phyloP scores from a whole-genome alignment of 2,797 vertebrate species.

The Lacerta viridis region DNA sequence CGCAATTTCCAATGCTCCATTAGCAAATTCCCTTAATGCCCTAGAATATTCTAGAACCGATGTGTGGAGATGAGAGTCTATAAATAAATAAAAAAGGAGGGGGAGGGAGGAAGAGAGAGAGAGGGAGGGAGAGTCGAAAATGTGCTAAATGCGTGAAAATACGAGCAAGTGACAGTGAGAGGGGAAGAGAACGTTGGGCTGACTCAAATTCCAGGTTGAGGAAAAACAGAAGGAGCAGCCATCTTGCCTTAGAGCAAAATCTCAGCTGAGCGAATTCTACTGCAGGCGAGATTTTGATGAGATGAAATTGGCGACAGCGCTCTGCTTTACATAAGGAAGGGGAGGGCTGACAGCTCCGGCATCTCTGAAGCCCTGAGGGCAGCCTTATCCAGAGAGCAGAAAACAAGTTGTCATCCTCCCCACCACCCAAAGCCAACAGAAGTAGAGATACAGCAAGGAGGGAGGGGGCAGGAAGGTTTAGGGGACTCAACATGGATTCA shows the following conservation, averaged over 20 bases:
- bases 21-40: constrained; percentile 13
- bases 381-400: constrained; percentile 66
- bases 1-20: background rate
- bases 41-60: accelerated
- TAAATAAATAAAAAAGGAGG: background rate
- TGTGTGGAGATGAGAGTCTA: background rate
- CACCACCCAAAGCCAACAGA: constrained; percentile 12
- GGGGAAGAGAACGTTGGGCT: constrained; percentile 32
- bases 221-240: constrained; percentile 58
- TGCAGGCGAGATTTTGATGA: constrained; percentile 74
- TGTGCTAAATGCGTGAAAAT: constrained; percentile 37
- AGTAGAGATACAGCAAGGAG: constrained; percentile 50
- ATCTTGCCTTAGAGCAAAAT: constrained; percentile 68
- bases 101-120: background rate
- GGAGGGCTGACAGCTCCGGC: constrained; percentile 49
- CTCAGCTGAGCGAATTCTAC: constrained; percentile 68
- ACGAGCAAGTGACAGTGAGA: constrained; percentile 15
- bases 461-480: constrained; percentile 28
- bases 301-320: constrained; percentile 70
- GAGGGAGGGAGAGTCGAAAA: background rate
- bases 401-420: constrained; percentile 65
- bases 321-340: constrained; percentile 57
- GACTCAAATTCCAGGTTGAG: constrained; percentile 59
- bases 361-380: constrained; percentile 62
- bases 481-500: constrained; percentile 51